Evolutionary conservation across 1,140 invertebrate genomes (phyloP).

Genomic region (Copidosoma floridanum): DNA sequence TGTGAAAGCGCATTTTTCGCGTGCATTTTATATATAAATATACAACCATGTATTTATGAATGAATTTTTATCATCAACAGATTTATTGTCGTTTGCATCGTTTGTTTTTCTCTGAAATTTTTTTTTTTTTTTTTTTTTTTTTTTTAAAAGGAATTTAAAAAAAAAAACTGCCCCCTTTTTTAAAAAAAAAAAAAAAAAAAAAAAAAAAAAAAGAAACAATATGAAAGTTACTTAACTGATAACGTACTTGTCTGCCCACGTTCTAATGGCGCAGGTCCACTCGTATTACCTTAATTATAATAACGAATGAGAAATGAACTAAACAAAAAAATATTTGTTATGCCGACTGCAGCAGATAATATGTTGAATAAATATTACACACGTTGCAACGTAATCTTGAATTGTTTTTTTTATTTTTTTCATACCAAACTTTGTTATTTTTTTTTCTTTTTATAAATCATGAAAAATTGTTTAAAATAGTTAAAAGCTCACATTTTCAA

Average conservation of each 20-base stretch:
- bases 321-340: constrained; percentile 19
- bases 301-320: too few relatives aligned
- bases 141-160: neutral
- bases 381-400: constrained; percentile 9
- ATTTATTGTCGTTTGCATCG: constrained; percentile 2
- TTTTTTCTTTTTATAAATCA: neutral
- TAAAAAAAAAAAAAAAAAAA: too few relatives aligned
- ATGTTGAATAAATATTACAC: constrained; percentile 8
- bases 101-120: neutral
- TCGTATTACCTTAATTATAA: neutral
- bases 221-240: neutral
- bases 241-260: neutral
- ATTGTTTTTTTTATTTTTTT: neutral
- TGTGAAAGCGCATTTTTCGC: too few relatives aligned
- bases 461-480: too few relatives aligned
- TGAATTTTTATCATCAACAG: neutral
- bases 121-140: neutral
- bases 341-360: neutral
- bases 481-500: too few relatives aligned
- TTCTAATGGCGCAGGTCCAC: neutral
- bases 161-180: neutral
- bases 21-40: neutral
- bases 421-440: neutral
- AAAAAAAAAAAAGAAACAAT: too few relatives aligned
- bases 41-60: neutral